Percentiles rank a stretch among this genome's conserved stretches.
Conservation (phyloP, 2,113 vertebrate genomes). For the Leptobrachium ailaonicum region DNA sequence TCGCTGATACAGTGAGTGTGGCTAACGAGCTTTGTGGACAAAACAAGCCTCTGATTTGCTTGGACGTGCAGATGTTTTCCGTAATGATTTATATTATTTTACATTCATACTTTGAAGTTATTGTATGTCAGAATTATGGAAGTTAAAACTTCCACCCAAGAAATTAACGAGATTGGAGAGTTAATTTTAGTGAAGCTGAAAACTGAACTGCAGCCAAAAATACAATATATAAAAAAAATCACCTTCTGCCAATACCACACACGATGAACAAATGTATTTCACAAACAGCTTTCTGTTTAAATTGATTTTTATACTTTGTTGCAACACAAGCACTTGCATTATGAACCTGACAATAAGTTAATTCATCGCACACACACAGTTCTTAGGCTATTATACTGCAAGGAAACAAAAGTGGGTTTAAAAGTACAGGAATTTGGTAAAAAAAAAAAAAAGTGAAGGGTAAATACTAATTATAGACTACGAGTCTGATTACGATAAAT, state of each 20-base stretch:
- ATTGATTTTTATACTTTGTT: slow-evolving; percentile 25
- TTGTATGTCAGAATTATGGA: background rate
- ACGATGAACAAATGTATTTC: slow-evolving; percentile 20
- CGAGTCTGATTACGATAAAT: slow-evolving; percentile 15
- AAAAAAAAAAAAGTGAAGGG: slow-evolving; percentile 25
- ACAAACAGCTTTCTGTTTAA: slow-evolving; percentile 12
- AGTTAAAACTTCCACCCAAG: slow-evolving; percentile 12
- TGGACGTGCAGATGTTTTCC: no score
- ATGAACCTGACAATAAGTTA: slow-evolving; percentile 21
- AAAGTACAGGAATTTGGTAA: slow-evolving; percentile 1
- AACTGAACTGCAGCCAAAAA: slow-evolving; percentile 32
- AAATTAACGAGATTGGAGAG: slow-evolving; percentile 6
- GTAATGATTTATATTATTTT: no score
- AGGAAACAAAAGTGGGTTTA: slow-evolving; percentile 3
- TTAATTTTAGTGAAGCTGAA: background rate
- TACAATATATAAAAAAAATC: slow-evolving; percentile 11
- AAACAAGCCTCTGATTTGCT: no score
- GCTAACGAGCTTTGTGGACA: no score
- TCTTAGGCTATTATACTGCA: slow-evolving; percentile 1
- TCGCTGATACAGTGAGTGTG: no score
- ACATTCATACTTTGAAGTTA: no score
- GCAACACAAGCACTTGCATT: background rate
- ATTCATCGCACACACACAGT: slow-evolving; percentile 13
- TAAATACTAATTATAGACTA: slow-evolving; percentile 36
- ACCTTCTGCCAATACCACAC: slow-evolving; percentile 35